phyloP scores from a whole-genome alignment of 2,113 vertebrate species.

The Axis porcinus region DNA sequence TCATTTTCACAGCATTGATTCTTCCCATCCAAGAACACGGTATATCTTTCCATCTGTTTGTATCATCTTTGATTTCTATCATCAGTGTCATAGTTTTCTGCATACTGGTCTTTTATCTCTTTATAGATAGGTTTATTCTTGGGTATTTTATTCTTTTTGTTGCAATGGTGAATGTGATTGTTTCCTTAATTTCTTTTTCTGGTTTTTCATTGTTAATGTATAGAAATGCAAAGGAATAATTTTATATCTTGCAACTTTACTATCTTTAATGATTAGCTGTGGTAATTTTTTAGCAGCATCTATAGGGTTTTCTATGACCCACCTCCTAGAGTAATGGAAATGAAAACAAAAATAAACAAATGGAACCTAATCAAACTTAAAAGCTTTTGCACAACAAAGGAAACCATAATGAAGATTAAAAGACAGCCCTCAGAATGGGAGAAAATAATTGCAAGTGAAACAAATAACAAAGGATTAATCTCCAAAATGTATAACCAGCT shows the following conservation, averaged over 20 bases:
- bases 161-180: not conserved
- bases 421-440: not conserved
- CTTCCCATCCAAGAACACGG: not conserved
- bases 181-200: not conserved
- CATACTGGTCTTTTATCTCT: not conserved
- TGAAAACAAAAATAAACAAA: not conserved
- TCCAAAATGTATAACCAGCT: not conserved
- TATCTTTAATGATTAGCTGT: not conserved
- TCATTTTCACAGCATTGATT: not conserved
- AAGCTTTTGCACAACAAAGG: not conserved
- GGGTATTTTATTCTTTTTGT: not conserved
- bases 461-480: not conserved
- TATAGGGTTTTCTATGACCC: not conserved
- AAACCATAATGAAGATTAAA: not conserved
- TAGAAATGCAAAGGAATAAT: not conserved
- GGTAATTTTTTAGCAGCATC: not conserved
- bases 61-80: not conserved
- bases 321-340: not conserved
- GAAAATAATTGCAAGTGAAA: not conserved
- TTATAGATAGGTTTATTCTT: not conserved
- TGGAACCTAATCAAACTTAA: not conserved
- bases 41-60: not conserved
- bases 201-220: not conserved
- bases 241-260: not conserved
- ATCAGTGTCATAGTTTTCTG: not conserved